Conservation (phyloP, 1,140 invertebrate species). For the Drosophila kanapiae region DNA sequence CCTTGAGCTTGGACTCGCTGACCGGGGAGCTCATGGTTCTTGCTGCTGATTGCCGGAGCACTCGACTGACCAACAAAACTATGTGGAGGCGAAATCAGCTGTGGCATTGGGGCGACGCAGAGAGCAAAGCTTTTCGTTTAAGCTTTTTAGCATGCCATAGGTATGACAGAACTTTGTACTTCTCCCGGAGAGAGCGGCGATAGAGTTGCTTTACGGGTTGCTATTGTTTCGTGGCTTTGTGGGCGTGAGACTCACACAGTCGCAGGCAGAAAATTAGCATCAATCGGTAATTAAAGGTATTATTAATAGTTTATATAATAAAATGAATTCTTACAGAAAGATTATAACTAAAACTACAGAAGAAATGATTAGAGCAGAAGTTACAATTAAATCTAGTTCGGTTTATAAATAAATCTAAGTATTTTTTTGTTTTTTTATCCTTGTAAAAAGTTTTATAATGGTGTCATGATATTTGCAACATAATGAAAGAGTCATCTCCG, state of each 20-base stretch:
- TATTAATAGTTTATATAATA: no score
- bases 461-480: no score
- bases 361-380: neutral
- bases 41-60: conserved; percentile 24
- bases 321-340: neutral
- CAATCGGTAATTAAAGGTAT: neutral
- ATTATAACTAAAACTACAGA: neutral
- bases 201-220: conserved; percentile 15
- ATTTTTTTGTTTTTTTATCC: no score
- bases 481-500: no score
- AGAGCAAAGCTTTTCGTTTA: conserved; percentile 33
- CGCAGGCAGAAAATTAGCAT: neutral
- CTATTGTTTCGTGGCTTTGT: conserved; percentile 8
- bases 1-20: conserved; percentile 64
- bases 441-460: no score
- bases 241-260: neutral
- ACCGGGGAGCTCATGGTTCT: conserved; percentile 56
- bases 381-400: neutral
- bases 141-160: conserved; percentile 35
- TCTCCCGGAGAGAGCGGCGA: conserved; percentile 19
- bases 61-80: conserved; percentile 33
- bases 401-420: neutral
- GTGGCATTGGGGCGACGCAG: neutral
- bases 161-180: conserved; percentile 38
- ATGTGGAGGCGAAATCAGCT: conserved; percentile 14